A percentile compares a stretch with the other conserved stretches of the same genome.
Conservation (phyloP, 2,797 vertebrate species). For the Leuciscus waleckii region DNA sequence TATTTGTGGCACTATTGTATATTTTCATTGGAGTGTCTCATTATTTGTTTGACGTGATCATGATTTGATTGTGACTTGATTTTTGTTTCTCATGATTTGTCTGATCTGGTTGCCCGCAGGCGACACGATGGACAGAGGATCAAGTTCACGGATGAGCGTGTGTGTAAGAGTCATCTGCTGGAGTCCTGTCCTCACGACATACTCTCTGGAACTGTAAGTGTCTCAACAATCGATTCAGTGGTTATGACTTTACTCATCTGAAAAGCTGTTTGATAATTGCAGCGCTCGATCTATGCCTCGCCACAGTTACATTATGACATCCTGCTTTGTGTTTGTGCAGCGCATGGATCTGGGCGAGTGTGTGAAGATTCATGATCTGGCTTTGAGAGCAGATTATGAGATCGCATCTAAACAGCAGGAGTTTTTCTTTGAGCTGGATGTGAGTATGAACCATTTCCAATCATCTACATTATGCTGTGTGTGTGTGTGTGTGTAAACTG, state of each 20-base stretch:
- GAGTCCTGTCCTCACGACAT: slow-evolving; percentile 99
- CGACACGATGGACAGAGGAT: slow-evolving; percentile 95
- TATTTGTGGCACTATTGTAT: background rate
- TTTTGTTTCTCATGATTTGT: background rate
- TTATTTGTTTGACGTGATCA: background rate
- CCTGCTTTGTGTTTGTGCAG: slow-evolving; percentile 70
- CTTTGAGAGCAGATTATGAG: slow-evolving; percentile 96
- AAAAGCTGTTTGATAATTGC: background rate
- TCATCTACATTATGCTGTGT: background rate
- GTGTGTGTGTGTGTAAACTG: slow-evolving; percentile 9
- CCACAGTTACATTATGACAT: background rate
- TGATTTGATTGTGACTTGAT: background rate
- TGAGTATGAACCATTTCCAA: slow-evolving; percentile 74
- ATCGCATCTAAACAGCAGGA: slow-evolving; percentile 98
- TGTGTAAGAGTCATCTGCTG: slow-evolving; percentile 99
- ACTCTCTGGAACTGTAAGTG: slow-evolving; percentile 95
- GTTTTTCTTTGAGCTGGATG: slow-evolving; percentile 98
- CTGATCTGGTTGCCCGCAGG: slow-evolving; percentile 80
- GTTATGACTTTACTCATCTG: background rate
- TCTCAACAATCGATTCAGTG: background rate
- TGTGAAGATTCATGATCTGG: slow-evolving; percentile 95
- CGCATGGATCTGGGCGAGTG: slow-evolving; percentile 99
- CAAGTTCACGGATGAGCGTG: slow-evolving; percentile 96
- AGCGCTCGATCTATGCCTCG: background rate
- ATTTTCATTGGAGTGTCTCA: background rate